Evolutionary conservation across 64 coral and sea anemone genomes (phyloP).

Genomic region (Dendronephthya gigantea): DNA sequence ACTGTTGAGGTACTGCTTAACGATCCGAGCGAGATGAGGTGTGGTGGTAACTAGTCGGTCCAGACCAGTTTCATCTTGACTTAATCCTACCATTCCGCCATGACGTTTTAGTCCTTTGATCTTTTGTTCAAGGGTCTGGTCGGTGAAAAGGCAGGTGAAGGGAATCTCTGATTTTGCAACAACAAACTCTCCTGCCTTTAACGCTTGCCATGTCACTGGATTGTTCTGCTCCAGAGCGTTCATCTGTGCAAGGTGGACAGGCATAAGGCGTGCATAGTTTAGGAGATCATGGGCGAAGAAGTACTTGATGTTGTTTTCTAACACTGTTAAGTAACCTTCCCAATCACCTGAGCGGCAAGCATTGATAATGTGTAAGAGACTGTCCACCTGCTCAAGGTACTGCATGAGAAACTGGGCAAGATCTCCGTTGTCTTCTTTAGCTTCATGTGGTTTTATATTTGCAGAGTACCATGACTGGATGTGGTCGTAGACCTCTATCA

Average conservation of each 20-base stretch:
- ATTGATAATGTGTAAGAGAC: slow-evolving; percentile 8
- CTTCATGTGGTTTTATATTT: not conserved
- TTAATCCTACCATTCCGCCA: slow-evolving; percentile 30
- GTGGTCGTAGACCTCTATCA: slow-evolving; percentile 7
- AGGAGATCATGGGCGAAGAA: slow-evolving; percentile 26
- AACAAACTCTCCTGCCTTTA: slow-evolving; percentile 31
- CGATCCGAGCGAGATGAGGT: slow-evolving; percentile 38
- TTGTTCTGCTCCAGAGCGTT: not conserved
- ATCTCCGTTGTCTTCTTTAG: not conserved
- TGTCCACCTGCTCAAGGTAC: slow-evolving; percentile 18
- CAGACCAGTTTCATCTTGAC: slow-evolving; percentile 35
- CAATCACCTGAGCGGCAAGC: slow-evolving; percentile 12
- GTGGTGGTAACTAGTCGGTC: slow-evolving; percentile 28
- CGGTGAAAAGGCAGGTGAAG: slow-evolving; percentile 29
- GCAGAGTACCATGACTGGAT: slow-evolving; percentile 28
- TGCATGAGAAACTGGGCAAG: not conserved
- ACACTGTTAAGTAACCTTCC: slow-evolving; percentile 13
- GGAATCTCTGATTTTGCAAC: slow-evolving; percentile 37
- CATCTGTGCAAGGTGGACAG: slow-evolving; percentile 30
- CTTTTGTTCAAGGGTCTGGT: slow-evolving; percentile 32
- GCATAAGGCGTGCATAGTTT: slow-evolving; percentile 26
- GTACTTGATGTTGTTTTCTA: slow-evolving; percentile 28
- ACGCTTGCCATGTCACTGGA: not conserved
- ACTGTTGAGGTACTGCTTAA: slow-evolving; percentile 11
- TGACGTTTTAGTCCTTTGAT: slow-evolving; percentile 38